phyloP scores from a whole-genome alignment of 2,113 vertebrate genomes.

The Phaethon lepturus region DNA sequence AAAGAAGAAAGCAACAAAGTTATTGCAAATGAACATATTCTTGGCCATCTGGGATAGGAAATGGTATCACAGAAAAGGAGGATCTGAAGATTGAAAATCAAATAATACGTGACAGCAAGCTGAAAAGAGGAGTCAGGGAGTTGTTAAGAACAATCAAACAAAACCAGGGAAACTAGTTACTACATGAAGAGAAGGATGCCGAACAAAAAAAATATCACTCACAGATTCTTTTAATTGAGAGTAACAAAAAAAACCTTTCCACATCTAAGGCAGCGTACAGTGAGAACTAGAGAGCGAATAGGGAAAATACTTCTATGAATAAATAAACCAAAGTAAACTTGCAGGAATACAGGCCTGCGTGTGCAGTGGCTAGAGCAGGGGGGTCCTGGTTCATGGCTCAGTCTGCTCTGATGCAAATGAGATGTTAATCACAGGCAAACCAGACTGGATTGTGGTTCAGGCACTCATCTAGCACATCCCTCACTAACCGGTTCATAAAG shows the following conservation, averaged over 20 bases:
- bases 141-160: background rate
- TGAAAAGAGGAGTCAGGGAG: background rate
- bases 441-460: background rate
- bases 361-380: background rate
- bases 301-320: background rate
- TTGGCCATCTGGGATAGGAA: background rate
- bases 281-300: background rate
- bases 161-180: background rate
- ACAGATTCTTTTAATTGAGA: background rate
- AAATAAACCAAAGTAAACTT: background rate
- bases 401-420: background rate
- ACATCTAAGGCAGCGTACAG: background rate
- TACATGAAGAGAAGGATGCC: background rate
- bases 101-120: background rate
- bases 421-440: background rate
- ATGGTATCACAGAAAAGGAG: background rate
- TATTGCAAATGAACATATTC: constrained; percentile 15
- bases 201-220: background rate
- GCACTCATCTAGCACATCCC: background rate
- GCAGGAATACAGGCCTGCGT: background rate
- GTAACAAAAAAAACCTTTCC: background rate
- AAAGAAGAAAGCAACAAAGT: background rate
- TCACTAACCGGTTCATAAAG: background rate
- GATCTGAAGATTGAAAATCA: constrained; percentile 18
- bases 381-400: background rate